These are phyloP conservation scores for Pachyuromys duprasi DNA, from an alignment of 2,797 vertebrate species.

Conservation along the genomic window DNA sequence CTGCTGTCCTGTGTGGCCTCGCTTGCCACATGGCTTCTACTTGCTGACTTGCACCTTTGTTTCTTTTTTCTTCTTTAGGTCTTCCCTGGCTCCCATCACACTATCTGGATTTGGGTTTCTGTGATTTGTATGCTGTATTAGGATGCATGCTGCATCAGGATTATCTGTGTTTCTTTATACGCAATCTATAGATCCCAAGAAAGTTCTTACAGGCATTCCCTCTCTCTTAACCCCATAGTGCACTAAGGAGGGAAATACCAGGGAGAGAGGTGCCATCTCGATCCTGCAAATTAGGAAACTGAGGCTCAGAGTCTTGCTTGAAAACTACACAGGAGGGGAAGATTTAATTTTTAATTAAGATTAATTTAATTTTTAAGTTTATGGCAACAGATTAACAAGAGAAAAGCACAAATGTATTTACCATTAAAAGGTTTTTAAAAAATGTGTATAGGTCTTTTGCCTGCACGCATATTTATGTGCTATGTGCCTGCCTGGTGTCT, in stretches of 20 bases:
- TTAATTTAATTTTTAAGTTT: not conserved
- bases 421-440: not conserved
- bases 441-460: not conserved
- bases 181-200: not conserved
- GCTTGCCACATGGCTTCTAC: not conserved
- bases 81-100: not conserved
- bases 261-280: not conserved
- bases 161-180: not conserved
- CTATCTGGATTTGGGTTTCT: not conserved
- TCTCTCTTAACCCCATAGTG: not conserved
- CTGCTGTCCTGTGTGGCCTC: not conserved
- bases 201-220: not conserved
- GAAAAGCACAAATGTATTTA: not conserved
- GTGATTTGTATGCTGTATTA: not conserved
- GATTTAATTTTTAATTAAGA: not conserved
- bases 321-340: not conserved
- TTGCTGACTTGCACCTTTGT: not conserved
- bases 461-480: not conserved
- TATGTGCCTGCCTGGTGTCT: not conserved
- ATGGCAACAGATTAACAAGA: constrained; percentile 1
- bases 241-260: not conserved
- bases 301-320: not conserved
- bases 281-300: not conserved
- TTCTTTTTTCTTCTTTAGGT: not conserved
- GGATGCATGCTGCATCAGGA: not conserved